These are phyloP conservation scores for Cynocephalus volans DNA, from an alignment of 2,113 vertebrate genomes.

Conservation along the genomic window DNA sequence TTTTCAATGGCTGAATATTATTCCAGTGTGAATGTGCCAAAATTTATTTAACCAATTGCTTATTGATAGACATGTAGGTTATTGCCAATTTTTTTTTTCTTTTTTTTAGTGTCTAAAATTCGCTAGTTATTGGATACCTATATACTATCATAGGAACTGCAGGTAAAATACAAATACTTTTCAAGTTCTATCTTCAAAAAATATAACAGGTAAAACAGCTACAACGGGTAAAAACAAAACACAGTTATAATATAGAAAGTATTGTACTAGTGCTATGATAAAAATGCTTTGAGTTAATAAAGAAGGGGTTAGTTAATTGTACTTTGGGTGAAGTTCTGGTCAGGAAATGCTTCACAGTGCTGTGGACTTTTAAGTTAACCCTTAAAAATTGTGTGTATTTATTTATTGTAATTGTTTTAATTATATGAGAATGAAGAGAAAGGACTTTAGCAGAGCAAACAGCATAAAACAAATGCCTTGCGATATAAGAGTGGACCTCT, in stretches of 20 bases:
- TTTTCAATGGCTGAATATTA: neutral
- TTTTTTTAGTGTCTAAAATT: neutral
- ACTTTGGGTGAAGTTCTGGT: neutral
- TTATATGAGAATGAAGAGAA: neutral
- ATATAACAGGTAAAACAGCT: neutral
- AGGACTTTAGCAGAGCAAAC: neutral
- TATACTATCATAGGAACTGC: neutral
- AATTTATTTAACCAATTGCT: slow-evolving; percentile 49
- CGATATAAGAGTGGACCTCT: neutral
- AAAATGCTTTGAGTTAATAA: neutral
- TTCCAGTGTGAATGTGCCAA: neutral
- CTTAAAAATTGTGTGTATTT: neutral
- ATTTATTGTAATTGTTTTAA: neutral
- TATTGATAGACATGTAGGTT: slow-evolving; percentile 22
- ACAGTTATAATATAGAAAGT: neutral
- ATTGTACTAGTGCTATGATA: neutral
- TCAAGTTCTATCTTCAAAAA: neutral
- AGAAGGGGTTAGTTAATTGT: neutral
- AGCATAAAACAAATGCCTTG: neutral
- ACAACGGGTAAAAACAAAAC: neutral
- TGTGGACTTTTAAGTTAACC: neutral
- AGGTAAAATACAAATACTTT: neutral
- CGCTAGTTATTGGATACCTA: neutral
- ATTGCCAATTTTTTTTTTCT: slow-evolving; percentile 7
- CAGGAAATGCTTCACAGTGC: neutral